Conservation (phyloP, 2,888 invertebrate genomes). For the Dasypogon diadema region DNA sequence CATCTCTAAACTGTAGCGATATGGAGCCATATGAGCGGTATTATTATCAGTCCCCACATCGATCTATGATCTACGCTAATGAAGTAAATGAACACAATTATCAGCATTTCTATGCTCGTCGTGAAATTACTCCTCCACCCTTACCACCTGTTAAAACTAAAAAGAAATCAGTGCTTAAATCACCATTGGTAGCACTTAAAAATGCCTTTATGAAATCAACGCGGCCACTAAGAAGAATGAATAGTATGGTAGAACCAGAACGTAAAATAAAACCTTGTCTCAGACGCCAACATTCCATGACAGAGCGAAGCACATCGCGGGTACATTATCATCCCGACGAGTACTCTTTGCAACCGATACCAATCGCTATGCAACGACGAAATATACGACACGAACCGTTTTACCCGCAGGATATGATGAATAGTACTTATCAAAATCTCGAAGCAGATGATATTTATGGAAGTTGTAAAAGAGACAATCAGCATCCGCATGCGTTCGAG, state of each 20-base stretch:
- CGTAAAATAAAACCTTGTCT: constrained; percentile 63
- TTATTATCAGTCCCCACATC: constrained; percentile 59
- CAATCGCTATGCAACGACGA: constrained; percentile 54
- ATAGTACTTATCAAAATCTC: constrained; percentile 67
- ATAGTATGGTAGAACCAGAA: constrained; percentile 67
- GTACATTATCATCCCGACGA: constrained; percentile 63
- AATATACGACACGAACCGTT: constrained; percentile 55
- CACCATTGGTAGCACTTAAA: constrained; percentile 66
- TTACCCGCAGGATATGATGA: constrained; percentile 62
- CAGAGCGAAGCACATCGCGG: constrained; percentile 65
- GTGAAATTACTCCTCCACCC: constrained; percentile 61
- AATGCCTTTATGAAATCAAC: constrained; percentile 67
- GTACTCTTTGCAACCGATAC: constrained; percentile 39
- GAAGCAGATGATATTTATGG: constrained; percentile 67
- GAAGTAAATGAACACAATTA: constrained; percentile 53
- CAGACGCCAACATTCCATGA: constrained; percentile 67
- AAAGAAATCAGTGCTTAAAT: constrained; percentile 67
- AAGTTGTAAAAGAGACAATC: constrained; percentile 56
- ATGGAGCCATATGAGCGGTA: constrained; percentile 67
- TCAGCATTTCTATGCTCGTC: constrained; percentile 53
- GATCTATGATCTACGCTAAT: constrained; percentile 47
- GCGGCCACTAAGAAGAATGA: constrained; percentile 66
- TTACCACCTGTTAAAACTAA: constrained; percentile 64
- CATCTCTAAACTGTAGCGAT: constrained; percentile 62
- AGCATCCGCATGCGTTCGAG: constrained; percentile 61